Percentiles rank a stretch among this genome's conserved stretches.
Evolutionary conservation across 2,888 invertebrate species (phyloP).

Genomic region (Pristionchus arcanus): DNA sequence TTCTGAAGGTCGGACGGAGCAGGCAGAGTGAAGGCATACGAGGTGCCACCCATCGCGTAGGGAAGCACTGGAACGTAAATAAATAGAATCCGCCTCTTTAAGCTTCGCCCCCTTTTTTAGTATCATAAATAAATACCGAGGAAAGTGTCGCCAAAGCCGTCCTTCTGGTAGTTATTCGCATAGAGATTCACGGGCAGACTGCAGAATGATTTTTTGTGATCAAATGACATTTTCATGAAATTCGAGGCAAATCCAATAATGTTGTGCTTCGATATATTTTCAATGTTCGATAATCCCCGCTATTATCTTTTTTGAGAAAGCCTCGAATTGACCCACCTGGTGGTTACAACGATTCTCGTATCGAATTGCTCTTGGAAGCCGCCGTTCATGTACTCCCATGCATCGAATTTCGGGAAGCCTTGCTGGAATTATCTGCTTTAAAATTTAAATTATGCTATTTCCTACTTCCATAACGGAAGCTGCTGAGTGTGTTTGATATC

Average conservation of each 20-base stretch:
- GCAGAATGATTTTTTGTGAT: background rate
- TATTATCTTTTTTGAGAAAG: background rate
- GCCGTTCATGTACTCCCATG: conserved; percentile 54
- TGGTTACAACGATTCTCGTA: conserved; percentile 48
- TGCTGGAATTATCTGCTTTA: background rate
- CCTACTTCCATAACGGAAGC: too few relatives aligned
- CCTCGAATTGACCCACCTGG: background rate
- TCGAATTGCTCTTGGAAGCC: conserved; percentile 52
- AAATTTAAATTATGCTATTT: too few relatives aligned
- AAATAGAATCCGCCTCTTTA: background rate
- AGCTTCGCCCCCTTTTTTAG: background rate
- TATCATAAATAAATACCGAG: conserved; percentile 57
- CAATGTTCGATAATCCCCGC: too few relatives aligned
- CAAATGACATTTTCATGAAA: background rate
- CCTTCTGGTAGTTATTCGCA: conserved; percentile 66
- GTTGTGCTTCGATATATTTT: too few relatives aligned
- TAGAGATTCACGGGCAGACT: conserved; percentile 4
- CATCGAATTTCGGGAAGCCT: conserved; percentile 45
- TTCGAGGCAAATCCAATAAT: background rate
- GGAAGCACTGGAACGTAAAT: conserved; percentile 41
- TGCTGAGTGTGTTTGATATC: too few relatives aligned
- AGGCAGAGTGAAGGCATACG: conserved; percentile 52
- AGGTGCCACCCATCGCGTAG: conserved; percentile 26
- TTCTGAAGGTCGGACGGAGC: conserved; percentile 21
- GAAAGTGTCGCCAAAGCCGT: conserved; percentile 66